Base-by-base conservation (phyloP, 2,113 vertebrate genomes). In the Pelobates fuscus region DNA sequence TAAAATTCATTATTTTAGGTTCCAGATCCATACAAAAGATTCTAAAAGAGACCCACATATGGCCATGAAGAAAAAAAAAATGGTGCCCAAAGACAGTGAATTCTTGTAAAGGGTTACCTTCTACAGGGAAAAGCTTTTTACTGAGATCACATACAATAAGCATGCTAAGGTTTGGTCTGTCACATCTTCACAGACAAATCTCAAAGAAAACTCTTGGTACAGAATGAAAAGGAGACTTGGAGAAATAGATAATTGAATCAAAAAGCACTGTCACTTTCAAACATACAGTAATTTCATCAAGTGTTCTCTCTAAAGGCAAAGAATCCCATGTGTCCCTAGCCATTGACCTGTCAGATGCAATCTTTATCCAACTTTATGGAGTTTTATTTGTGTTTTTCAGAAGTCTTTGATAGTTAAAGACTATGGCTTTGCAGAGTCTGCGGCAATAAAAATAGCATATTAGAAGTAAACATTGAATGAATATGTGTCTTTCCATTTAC, bases 241-340 rank as follows among this genome's bases (percentile, higher is more conserved):
- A 52, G 41, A 49, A 43, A 49, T 23, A 58, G 55, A 67, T 67
- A 76, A 67, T 60, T 46, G 64, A 76, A 67, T 67, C 63, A 76
- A 76, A 63, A 76, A 76, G 72, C 64, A 14, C 64, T 76, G 72
- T 76, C 72, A 67, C 72, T 76, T 67, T 76, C 72, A 58, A 76
- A 67, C 72, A 60, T 58, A 60, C 72, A 67, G 64, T 76, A 67
- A 76, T 76, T 76, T 76, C 55, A 67, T 76, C 64, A 60, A 76
- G 72, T 49, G 72, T 60, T 76, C 64, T 67, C 64, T 76, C 63
- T 67, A 54, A 67, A 76, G 58, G 63, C 64, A 76, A 59, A 67
- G 63, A 46, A 67, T 23, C 63, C 72, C 46, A 18, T 25, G 64
- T 37, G 20, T 49, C 60, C 66, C 63, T 67, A 59, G 64, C 72